These are phyloP conservation scores for Mya arenaria DNA, from an alignment of 1,140 invertebrate species.

Conservation along the genomic window DNA sequence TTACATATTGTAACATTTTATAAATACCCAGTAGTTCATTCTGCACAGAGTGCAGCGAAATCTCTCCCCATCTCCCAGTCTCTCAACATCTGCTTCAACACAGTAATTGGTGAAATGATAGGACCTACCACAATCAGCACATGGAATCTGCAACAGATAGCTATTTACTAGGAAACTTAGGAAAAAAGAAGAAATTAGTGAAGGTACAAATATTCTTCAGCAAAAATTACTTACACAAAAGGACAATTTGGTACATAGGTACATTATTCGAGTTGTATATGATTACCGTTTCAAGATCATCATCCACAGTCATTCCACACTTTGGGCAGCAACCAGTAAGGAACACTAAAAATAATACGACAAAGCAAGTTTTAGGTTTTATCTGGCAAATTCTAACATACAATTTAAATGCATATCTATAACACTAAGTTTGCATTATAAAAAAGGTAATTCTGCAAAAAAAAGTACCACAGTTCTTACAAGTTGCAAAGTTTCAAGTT, in stretches of 20 bases:
- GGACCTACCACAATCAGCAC: slow-evolving; percentile 3
- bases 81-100: background rate
- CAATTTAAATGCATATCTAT: too few species aligned
- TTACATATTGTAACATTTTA: background rate
- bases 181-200: too few species aligned
- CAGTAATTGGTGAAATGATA: background rate
- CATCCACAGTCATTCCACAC: background rate
- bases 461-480: too few species aligned
- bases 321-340: slow-evolving; percentile 14
- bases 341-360: background rate
- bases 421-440: too few species aligned
- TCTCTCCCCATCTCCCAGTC: slow-evolving; percentile 1
- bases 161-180: background rate
- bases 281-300: background rate
- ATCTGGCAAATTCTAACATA: too few species aligned
- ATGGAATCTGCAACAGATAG: background rate
- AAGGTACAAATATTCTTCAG: too few species aligned
- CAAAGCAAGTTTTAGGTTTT: too few species aligned
- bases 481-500: too few species aligned
- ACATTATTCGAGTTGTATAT: too few species aligned
- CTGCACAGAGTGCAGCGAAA: slow-evolving; percentile 3
- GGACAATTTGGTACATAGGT: too few species aligned
- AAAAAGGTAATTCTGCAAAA: too few species aligned
- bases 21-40: slow-evolving; percentile 1
- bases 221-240: too few species aligned